Percentiles rank a stretch among this genome's conserved stretches.
Evolutionary conservation across 2,797 vertebrate species (phyloP).

Genomic region (Phataginus tetradactyla): DNA sequence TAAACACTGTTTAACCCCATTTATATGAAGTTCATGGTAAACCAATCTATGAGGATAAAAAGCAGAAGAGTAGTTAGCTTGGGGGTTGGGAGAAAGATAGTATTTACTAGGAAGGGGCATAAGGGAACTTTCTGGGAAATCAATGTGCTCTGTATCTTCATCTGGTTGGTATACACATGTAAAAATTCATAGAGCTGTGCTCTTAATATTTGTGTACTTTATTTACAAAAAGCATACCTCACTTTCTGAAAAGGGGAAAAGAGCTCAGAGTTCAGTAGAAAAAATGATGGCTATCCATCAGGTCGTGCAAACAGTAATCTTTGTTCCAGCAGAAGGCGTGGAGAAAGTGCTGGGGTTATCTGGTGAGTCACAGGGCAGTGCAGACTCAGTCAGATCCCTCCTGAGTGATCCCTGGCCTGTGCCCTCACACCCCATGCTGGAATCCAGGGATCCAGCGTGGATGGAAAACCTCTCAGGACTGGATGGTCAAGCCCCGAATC

Average conservation of each 20-base stretch:
- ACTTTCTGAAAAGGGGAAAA: neutral
- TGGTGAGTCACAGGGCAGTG: neutral
- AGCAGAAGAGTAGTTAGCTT: neutral
- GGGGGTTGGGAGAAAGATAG: too few species aligned
- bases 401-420: neutral
- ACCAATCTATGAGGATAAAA: neutral
- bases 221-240: neutral
- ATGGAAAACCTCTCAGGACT: neutral
- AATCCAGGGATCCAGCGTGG: neutral
- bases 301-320: neutral
- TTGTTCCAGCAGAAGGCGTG: neutral
- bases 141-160: neutral
- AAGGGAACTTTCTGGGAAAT: neutral
- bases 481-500: neutral
- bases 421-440: accelerated
- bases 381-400: neutral
- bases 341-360: too few species aligned
- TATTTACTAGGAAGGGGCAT: neutral
- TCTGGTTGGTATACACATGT: neutral
- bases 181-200: neutral
- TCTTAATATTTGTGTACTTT: neutral
- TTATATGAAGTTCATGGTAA: neutral
- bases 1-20: neutral
- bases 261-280: neutral
- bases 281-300: neutral